phyloP scores from a whole-genome alignment of 1,140 invertebrate species.

The Drosophila simulans region DNA sequence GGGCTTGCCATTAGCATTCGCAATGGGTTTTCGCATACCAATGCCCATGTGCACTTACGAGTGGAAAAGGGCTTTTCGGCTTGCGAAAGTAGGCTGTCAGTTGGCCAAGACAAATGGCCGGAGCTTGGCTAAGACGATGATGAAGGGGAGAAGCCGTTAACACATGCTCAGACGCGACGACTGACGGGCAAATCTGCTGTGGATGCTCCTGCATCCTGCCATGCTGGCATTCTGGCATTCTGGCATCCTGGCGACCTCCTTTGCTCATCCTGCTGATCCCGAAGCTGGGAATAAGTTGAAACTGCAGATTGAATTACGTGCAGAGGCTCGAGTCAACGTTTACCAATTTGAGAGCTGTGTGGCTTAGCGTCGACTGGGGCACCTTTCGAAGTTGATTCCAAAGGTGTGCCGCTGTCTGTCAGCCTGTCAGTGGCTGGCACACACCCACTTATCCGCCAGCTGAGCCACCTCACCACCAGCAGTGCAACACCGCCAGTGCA shows the following conservation, averaged over 20 bases:
- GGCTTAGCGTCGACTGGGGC: constrained; percentile 8
- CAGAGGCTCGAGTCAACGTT: constrained; percentile 44
- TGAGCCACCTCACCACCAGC: constrained; percentile 3
- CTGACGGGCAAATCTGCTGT: constrained; percentile 51
- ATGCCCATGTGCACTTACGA: constrained; percentile 37
- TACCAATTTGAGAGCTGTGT: constrained; percentile 51
- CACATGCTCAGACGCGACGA: constrained; percentile 56
- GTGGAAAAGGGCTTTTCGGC: constrained; percentile 27
- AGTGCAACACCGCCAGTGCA: constrained; percentile 3
- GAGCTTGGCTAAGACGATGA: constrained; percentile 24
- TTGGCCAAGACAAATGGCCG: constrained; percentile 67
- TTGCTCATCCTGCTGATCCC: constrained; percentile 16
- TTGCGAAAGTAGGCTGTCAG: constrained; percentile 53
- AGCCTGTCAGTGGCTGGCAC: constrained; percentile 64
- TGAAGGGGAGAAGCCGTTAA: constrained; percentile 49
- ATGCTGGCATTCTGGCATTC: not conserved
- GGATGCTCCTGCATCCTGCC: constrained; percentile 10
- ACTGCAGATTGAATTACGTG: constrained; percentile 81
- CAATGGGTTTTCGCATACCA: constrained; percentile 20
- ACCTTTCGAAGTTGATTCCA: constrained; percentile 65
- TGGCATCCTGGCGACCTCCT: not conserved
- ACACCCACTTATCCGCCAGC: constrained; percentile 6
- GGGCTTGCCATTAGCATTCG: constrained; percentile 54
- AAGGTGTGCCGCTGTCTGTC: constrained; percentile 74
- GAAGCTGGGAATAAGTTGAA: constrained; percentile 72